These are phyloP conservation scores for Ictalurus punctatus DNA, from an alignment of 2,113 vertebrate species.

Conservation along the genomic window DNA sequence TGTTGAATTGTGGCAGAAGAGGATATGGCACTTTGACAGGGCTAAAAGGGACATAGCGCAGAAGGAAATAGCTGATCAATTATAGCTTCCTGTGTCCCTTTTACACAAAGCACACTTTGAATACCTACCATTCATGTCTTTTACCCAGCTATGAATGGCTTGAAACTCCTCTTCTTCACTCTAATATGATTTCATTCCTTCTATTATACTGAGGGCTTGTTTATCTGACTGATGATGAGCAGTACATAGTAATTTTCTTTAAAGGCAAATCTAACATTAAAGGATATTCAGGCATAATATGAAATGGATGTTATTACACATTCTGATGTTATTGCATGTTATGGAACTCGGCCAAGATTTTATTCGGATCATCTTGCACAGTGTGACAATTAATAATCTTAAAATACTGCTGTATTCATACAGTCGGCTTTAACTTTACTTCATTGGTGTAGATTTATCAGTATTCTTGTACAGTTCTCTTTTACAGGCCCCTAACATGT, in stretches of 20 bases:
- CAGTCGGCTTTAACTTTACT: not conserved
- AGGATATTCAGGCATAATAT: not conserved
- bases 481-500: not conserved
- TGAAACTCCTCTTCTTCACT: not conserved
- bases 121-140: not conserved
- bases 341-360: not conserved
- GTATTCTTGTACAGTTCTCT: not conserved
- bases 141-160: not conserved
- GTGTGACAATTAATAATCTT: not conserved
- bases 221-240: not conserved
- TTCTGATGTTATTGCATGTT: not conserved
- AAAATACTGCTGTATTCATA: not conserved
- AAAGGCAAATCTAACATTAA: not conserved
- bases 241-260: not conserved
- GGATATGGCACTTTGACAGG: not conserved
- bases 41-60: not conserved
- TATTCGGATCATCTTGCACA: not conserved
- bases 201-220: not conserved
- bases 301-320: not conserved
- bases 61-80: not conserved
- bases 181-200: not conserved
- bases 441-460: not conserved
- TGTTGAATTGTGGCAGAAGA: not conserved
- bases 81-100: not conserved
- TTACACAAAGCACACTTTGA: not conserved